Conservation (phyloP, 2,797 vertebrate species). For the Urocyon cinereoargenteus region DNA sequence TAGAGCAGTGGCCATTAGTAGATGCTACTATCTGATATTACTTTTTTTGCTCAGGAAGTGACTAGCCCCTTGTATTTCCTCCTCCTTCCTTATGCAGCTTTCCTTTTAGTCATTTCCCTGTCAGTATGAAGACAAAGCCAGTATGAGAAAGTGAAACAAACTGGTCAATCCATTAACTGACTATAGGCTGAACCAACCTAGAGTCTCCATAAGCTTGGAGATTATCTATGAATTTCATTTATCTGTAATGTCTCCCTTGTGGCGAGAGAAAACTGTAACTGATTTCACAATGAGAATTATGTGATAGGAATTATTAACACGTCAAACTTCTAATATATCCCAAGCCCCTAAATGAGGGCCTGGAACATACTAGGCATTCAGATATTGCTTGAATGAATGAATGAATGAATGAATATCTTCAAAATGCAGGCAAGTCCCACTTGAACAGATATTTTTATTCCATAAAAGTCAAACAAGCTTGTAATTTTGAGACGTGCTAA, state of each 20-base stretch:
- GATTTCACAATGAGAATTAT: constrained; percentile 49
- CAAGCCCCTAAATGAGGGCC: neutral
- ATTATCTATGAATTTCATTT: constrained; percentile 56
- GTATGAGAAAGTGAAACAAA: constrained; percentile 44
- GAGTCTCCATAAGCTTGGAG: neutral
- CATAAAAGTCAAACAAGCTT: constrained; percentile 19
- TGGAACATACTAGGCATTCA: constrained; percentile 27
- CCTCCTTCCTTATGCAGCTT: neutral
- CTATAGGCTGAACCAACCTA: neutral
- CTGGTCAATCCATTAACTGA: constrained; percentile 17
- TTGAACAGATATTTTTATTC: neutral
- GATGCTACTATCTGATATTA: neutral
- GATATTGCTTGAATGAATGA: constrained; percentile 45
- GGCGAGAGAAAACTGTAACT: constrained; percentile 27
- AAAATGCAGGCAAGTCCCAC: neutral
- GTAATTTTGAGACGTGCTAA: constrained; percentile 18
- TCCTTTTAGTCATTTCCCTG: neutral
- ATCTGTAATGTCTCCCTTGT: constrained; percentile 8
- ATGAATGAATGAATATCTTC: neutral
- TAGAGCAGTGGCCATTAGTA: neutral
- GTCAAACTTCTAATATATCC: neutral
- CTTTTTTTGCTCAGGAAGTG: neutral
- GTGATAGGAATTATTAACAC: constrained; percentile 45
- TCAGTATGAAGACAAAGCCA: neutral
- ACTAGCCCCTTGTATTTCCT: neutral